These are phyloP conservation scores for Mactra quadrangularis DNA, from an alignment of 1,140 invertebrate genomes.

Conservation along the genomic window DNA sequence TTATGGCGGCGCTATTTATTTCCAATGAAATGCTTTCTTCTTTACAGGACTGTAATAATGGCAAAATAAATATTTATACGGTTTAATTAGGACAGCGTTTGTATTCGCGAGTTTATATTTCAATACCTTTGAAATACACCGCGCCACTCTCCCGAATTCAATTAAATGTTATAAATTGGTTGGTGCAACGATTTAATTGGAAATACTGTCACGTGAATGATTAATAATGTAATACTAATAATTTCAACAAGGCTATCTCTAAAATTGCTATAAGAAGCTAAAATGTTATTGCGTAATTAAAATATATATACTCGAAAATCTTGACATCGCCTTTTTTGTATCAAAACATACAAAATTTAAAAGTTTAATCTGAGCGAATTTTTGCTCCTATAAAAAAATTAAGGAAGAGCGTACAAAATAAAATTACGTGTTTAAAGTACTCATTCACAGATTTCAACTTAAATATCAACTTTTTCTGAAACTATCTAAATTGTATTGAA, in stretches of 20 bases:
- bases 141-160: background rate
- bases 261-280: background rate
- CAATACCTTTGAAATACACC: conserved; percentile 4
- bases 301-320: background rate
- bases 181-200: conserved; percentile 1
- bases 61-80: conserved; percentile 26
- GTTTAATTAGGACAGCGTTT: background rate
- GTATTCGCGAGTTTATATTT: conserved; percentile 6
- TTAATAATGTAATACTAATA: conserved; percentile 11
- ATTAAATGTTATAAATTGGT: conserved; percentile 36
- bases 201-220: conserved; percentile 13
- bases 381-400: too few species aligned
- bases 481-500: too few species aligned
- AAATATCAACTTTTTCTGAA: too few species aligned
- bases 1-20: conserved; percentile 5
- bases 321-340: too few species aligned
- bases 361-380: too few species aligned
- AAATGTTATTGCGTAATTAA: background rate
- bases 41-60: conserved; percentile 17
- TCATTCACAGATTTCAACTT: too few species aligned
- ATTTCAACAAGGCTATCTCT: background rate
- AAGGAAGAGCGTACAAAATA: too few species aligned
- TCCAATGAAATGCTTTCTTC: conserved; percentile 21
- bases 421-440: too few species aligned
- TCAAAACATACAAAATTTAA: too few species aligned